Conservation (phyloP, 1,140 invertebrate species). For the Drosophila ercepeae region DNA sequence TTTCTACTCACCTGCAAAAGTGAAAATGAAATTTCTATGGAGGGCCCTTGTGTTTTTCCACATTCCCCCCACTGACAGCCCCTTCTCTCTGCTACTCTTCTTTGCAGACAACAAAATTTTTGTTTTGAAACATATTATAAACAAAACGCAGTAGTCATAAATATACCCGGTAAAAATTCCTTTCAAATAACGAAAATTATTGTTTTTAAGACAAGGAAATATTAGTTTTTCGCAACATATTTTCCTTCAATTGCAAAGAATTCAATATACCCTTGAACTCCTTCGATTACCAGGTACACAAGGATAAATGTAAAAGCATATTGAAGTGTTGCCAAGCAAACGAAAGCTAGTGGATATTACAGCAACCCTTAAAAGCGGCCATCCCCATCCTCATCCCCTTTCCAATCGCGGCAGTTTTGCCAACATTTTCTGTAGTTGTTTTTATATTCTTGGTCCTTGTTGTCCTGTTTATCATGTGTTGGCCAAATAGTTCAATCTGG, state of each 20-base stretch:
- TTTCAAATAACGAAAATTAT: too few relatives aligned
- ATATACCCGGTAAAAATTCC: conserved; percentile 3
- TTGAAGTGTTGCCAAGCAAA: conserved; percentile 66
- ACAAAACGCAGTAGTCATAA: neutral
- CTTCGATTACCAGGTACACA: conserved; percentile 3
- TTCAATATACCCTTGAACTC: conserved; percentile 18
- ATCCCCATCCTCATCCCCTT: conserved; percentile 5
- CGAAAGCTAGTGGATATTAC: conserved; percentile 28
- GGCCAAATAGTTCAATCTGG: conserved; percentile 44
- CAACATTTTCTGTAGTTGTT: conserved; percentile 25
- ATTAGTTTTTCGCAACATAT: neutral
- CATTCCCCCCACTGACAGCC: neutral
- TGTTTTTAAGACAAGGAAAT: too few relatives aligned
- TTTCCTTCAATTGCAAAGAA: neutral
- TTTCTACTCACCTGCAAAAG: conserved; percentile 65
- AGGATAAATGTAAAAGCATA: conserved; percentile 32
- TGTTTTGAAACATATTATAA: conserved; percentile 38
- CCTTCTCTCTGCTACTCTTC: neutral
- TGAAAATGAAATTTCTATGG: conserved; percentile 77
- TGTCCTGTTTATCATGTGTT: conserved; percentile 52
- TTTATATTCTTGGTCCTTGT: conserved; percentile 7
- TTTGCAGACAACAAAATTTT: conserved; percentile 19
- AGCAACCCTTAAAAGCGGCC: conserved; percentile 64
- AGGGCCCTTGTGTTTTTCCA: conserved; percentile 41
- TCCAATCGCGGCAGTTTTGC: too few relatives aligned